These are phyloP conservation scores for Tortrix viridana DNA, from an alignment of 2,888 invertebrate species.

Conservation along the genomic window DNA sequence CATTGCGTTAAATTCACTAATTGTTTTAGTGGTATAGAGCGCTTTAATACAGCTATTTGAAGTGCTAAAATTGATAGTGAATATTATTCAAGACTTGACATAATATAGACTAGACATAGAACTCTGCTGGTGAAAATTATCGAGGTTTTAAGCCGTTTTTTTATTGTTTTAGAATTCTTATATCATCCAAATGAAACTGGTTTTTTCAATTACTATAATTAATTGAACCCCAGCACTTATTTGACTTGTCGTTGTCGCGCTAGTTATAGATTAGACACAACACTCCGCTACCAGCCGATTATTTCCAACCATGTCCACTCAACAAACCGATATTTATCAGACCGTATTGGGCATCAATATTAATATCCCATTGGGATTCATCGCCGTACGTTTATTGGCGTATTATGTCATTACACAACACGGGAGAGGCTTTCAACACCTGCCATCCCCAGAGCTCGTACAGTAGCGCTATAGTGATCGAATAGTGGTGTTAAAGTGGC, in stretches of 20 bases:
- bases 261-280: no score
- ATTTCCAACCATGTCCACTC: conserved; percentile 9
- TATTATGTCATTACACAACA: conserved; percentile 28
- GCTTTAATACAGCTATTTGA: background rate
- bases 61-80: no score
- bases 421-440: conserved; percentile 19
- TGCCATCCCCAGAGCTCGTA: conserved; percentile 37
- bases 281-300: background rate
- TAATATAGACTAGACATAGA: no score
- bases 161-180: no score
- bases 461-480: background rate
- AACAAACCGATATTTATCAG: conserved; percentile 1
- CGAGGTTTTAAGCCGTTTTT: no score
- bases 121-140: no score
- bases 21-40: background rate
- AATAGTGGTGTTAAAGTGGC: conserved; percentile 3
- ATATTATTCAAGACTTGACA: no score
- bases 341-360: conserved; percentile 19
- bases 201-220: background rate
- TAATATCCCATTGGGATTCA: conserved; percentile 28
- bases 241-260: no score
- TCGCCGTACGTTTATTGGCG: conserved; percentile 25
- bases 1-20: background rate
- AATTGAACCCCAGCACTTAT: background rate
- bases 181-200: no score